Base-by-base conservation (phyloP, 2,797 vertebrate species). In the Falco concolor region DNA sequence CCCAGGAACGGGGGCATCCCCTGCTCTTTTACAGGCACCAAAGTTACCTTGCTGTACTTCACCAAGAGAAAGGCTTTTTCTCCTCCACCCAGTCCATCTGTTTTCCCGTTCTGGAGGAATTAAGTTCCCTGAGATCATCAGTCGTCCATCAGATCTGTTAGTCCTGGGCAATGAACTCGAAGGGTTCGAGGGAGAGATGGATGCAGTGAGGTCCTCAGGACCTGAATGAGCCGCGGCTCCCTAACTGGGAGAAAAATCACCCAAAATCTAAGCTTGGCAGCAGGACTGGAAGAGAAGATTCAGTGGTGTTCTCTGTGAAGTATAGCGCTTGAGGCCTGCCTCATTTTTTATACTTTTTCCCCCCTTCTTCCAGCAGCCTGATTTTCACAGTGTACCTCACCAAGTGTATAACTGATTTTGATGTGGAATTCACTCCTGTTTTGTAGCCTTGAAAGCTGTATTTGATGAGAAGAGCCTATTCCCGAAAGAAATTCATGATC, bases 391-490 rank as follows among this genome's bases (percentile, higher is more conserved):
- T 2, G 18, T 47, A 47, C 75, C 57, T 95, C 94, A 82, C 61
- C 92, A 92, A 90, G 84, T 50, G 68, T 30, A 25, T 75, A 92
- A 73, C 82, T 44, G 79, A 95, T 97, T 96, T 94, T 93, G 77
- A 95, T 96, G 91, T 79, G 32, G 91, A 91, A 95, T 95, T 96
- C 94, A 60, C 94, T 90, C 70, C 89, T 49, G 57, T 87, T 95
- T 93, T 97, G 59, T 96, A 98, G 97, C 95, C 78, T 88, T 98
- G 97, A 98, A 98, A 98, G 97, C 96, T 68, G 89, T 94, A 49
- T 98, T 98, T 98, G 98, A 98, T 97, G 97, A 98, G 96, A 98
- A 95, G 93, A 98, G 95, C 76, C 96, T 98, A 73, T 97, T 98
- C 92, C 98, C 98, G 54, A 98, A 98, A 97, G 98, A 98, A 96